Percentiles rank a stretch among this genome's conserved stretches.
Evolutionary conservation across 2,113 vertebrate genomes (phyloP).

Genomic region (Oncorhynchus keta): DNA sequence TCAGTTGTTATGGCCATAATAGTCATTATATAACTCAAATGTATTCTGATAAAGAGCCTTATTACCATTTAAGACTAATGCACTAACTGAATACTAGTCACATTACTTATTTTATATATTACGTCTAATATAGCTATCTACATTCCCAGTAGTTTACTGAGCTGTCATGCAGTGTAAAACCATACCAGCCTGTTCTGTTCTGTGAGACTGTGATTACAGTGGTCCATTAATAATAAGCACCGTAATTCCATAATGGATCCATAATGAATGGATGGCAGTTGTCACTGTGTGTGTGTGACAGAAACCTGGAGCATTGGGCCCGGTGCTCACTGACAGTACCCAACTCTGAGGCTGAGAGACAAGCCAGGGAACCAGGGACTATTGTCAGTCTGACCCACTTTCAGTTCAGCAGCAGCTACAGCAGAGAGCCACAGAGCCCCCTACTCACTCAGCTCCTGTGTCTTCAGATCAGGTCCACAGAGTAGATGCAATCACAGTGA

Average conservation of each 20-base stretch:
- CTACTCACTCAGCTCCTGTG: background rate
- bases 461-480: conserved; percentile 17
- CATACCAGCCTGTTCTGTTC: conserved; percentile 51
- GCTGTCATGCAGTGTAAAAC: conserved; percentile 40
- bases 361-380: conserved; percentile 2
- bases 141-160: too few species aligned
- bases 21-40: background rate
- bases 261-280: conserved; percentile 37
- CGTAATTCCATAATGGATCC: too few species aligned
- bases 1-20: background rate
- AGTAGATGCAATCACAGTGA: conserved; percentile 12
- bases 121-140: background rate
- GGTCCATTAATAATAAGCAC: too few species aligned
- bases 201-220: conserved; percentile 41
- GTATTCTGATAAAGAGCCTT: too few species aligned
- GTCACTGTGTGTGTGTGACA: conserved; percentile 36
- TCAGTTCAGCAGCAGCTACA: background rate
- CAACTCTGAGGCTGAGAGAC: conserved; percentile 7
- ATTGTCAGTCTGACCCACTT: conserved; percentile 43
- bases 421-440: too few species aligned
- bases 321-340: conserved; percentile 8
- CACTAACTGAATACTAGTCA: background rate
- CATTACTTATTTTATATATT: conserved; percentile 38
- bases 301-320: conserved; percentile 26
- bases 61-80: too few species aligned